Evolutionary conservation across 30 jellyfish, hydroid and myxozoan genomes (phyloP).

Genomic region (Hydractinia symbiolongicarpus): DNA sequence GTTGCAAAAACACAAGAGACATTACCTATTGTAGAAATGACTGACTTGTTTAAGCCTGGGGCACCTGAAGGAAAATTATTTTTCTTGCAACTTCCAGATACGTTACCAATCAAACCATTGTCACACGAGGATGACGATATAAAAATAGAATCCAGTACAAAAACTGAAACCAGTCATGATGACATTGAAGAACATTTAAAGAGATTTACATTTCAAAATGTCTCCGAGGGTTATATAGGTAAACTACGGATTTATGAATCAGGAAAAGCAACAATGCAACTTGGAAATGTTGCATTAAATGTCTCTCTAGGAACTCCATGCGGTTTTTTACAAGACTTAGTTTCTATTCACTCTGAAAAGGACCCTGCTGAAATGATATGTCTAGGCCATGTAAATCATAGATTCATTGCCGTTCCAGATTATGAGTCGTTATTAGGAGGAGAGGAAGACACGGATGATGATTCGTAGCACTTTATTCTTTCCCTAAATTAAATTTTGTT

Average conservation of each 20-base stretch:
- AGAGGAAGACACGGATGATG: background rate
- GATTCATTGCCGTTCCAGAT: slow-evolving; percentile 77
- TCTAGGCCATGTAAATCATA: slow-evolving; percentile 72
- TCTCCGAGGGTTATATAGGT: slow-evolving; percentile 88
- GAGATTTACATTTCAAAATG: slow-evolving; percentile 66
- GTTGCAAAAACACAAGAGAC: background rate
- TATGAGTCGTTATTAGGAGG: slow-evolving; percentile 76
- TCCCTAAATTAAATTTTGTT: too few relatives aligned
- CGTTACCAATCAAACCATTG: slow-evolving; percentile 65
- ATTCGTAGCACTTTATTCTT: background rate
- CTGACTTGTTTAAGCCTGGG: slow-evolving; percentile 18
- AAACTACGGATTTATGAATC: slow-evolving; percentile 66
- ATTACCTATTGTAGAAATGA: background rate
- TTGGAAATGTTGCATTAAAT: slow-evolving; percentile 72
- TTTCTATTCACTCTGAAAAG: slow-evolving; percentile 60
- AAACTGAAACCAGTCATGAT: background rate
- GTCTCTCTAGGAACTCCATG: slow-evolving; percentile 88
- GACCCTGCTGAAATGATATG: slow-evolving; percentile 70
- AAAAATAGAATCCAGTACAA: slow-evolving; percentile 25
- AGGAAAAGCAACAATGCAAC: slow-evolving; percentile 68
- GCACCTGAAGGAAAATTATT: slow-evolving; percentile 42
- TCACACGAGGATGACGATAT: slow-evolving; percentile 52
- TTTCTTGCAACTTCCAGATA: slow-evolving; percentile 85
- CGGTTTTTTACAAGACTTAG: slow-evolving; percentile 84
- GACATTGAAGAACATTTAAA: slow-evolving; percentile 37